Evolutionary conservation across 2,888 invertebrate genomes (phyloP), one percentile per base, ranked within the genome.

Genomic region (Volucella inanis): DNA sequence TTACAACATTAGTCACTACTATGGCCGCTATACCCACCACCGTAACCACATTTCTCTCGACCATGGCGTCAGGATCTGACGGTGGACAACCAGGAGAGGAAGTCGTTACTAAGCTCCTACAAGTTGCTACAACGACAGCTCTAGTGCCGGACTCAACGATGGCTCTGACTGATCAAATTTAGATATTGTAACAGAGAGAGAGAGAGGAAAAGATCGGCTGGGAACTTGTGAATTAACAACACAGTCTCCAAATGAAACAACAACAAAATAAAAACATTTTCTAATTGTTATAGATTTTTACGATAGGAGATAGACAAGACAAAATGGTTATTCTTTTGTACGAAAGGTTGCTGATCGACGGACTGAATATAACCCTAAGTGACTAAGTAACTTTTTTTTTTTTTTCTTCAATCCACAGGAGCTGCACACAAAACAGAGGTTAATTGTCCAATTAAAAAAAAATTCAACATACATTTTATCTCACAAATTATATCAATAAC

Each of bases 31-130:
- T 89, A 11, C 89, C 90, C 41, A 89, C 91, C 54, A 79, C 89
- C 14, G 83, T 90, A 10, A 90, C 88, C 70, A 89, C 91, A n/a
- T 87, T 90, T 0, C 87, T 89, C 47, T 89, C 90, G 3, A 88
- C 90, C 41, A 79, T 91, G 12, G 62, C 85, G 18, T 68, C 79
- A 65, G 79, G 65, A 8, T 57, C 81, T 9, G 85, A 85, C 8
- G 72, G 68, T 22, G 72, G 55, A 1, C 80, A 64, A 43, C 57
- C 61, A 9, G 85, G 71, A 0, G 85, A 81, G 38, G 85, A 85
- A 41, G 47, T 80, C 15, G 81, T 85, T 43, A 85, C 85, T 3
- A 85, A 85, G 12, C 52, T 85, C 1, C n/a, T 85, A 18, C 81
- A 81, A 31, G 62, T 71, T 39, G 76, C 81, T 18, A 41, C 62